phyloP scores from a whole-genome alignment of 2,113 vertebrate species.

The Zosterops borbonicus region DNA sequence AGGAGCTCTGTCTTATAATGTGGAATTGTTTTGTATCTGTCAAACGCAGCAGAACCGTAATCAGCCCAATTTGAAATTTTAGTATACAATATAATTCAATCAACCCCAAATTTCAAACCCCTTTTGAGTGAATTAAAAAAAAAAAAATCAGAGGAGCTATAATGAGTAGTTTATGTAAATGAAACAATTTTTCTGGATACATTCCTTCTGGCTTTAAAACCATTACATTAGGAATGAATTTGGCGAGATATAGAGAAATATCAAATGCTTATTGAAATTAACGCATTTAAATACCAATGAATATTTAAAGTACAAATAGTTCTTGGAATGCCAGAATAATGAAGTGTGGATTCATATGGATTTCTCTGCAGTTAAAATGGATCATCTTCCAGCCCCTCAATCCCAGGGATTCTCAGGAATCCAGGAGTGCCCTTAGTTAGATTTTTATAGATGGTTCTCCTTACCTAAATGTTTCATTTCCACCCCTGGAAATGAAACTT shows the following conservation, averaged over 20 bases:
- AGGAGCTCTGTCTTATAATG: neutral
- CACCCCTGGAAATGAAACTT: neutral
- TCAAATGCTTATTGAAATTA: conserved; percentile 64
- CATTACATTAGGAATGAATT: conserved; percentile 42
- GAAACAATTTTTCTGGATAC: conserved; percentile 43
- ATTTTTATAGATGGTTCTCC: neutral
- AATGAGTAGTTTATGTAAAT: conserved; percentile 60
- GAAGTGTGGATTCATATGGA: neutral
- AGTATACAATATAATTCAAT: conserved; percentile 45
- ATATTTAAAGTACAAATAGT: conserved; percentile 48
- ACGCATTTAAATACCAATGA: conserved; percentile 54
- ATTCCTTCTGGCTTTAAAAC: conserved; percentile 63
- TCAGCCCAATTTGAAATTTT: conserved; percentile 35
- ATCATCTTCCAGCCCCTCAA: neutral
- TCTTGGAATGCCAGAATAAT: neutral
- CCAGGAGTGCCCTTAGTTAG: neutral
- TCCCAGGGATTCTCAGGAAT: neutral
- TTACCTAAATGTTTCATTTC: neutral
- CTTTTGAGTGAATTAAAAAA: conserved; percentile 43
- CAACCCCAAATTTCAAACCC: conserved; percentile 15
- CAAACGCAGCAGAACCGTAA: conserved; percentile 34
- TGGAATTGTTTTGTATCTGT: conserved; percentile 5
- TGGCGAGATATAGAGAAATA: conserved; percentile 37
- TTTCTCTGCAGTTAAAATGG: neutral
- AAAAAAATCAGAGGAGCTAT: conserved; percentile 41